Evolutionary conservation across 1,140 invertebrate genomes (phyloP), one percentile per base, ranked within the genome.

Genomic region (Zaprionus africanus): DNA sequence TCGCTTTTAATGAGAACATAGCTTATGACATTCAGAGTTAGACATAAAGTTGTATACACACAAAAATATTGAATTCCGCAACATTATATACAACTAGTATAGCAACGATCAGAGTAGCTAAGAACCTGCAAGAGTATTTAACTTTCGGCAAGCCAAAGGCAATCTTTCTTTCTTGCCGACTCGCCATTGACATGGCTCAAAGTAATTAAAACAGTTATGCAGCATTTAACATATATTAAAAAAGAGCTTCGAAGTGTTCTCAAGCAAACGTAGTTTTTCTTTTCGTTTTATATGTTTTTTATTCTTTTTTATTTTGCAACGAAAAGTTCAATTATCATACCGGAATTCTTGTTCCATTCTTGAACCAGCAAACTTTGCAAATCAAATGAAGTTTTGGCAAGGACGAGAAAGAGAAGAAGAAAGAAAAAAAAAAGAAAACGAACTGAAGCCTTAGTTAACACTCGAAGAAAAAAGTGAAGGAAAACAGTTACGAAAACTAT

Each of bases 401-500:
- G 12, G 63, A 24, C 26, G 17, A 56, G n/a, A 17, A 1, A 46
- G 9, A 11, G 46, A 4, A 19, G 4, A 49, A 11, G 11, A 12
- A 19, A 12, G 17, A 49, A 46, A 46, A 17, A 2, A n/a, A 17
- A 17, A 22, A 24, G 12, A 49, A 19, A 19, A 41, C 38, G n/a
- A 43, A 11, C 6, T 36, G 51, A 63, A 49, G 28, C 54, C 28
- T 59, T 24, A 28, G 56, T 26, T 51, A 34, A 31, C 28, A 57
- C 65, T 43, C 15, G 22, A 28, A 51, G 12, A 71, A 11, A 11
- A 60, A 70, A 22, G 19, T 2, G 5, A 59, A n/a, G 38, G 60
- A 73, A 63, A 77, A 60, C 53, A 51, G 49, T 64, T 64, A 65
- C 46, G 19, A 60, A 64, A 77, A 68, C 63, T 73, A 56, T 78